Base-by-base conservation (phyloP, 2,888 invertebrate species). In the Sericinus montela region DNA sequence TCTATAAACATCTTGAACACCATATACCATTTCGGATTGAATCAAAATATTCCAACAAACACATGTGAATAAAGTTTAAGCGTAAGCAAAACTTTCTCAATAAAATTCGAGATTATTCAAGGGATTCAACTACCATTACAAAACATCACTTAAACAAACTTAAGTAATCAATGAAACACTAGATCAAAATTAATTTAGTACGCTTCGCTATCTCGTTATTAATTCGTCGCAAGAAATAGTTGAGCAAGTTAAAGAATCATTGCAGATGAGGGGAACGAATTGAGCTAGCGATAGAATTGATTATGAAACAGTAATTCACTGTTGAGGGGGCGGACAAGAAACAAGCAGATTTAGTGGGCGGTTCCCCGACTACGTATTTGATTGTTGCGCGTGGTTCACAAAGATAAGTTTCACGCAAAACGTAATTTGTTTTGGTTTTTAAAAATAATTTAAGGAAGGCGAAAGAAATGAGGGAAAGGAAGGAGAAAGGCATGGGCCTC, bases 1-100 rank as follows among this genome's bases (percentile, higher is more conserved):
- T 55, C 40, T 43, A 28, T 48, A 46, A 48, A 51, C 25, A 46
- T 54, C 51, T 46, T 48, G 19, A 19, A 19, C 19, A 19, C 19
- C 19, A 19, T 19, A 19, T 19, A 19, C 48, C 57, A 57, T 53
- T 57, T 25, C 41, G 32, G 30, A 38, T 25, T 5, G 8, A 7
- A 8, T 25, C 1, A 4, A 25, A 25, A 5, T 25, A 25, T 25
- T 25, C 25, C 7, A 25, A 4, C 3, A 25, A 8, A 25, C 25
- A 25, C 25, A 25, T 8, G 8, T 25, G 3, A 7, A 25, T 25
- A 6, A 7, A 4, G 8, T 8, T 25, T 25, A 4, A 8, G 8
- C 25, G 25, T 25, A 5, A 25, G 25, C 8, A 25, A 25, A 25
- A 25, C 25, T 8, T 8, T 1, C 25, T 23, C 23, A 23, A 23